Evolutionary conservation across 2,797 vertebrate species (phyloP), one percentile per base, ranked within the genome.

Genomic region (Menidia menidia): DNA sequence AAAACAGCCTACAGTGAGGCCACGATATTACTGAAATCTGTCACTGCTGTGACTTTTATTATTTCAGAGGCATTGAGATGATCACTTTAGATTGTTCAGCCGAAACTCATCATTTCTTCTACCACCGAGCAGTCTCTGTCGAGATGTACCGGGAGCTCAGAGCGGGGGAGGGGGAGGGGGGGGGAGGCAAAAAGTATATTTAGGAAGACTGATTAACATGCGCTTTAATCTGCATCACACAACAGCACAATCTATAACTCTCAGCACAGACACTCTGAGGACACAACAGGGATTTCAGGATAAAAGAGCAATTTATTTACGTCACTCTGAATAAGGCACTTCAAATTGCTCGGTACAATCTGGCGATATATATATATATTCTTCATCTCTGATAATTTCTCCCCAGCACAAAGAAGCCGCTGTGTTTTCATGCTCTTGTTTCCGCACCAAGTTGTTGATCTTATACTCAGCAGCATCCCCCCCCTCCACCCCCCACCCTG

Each of bases 291-390:
- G 53, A 70, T 76, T 66, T 60, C 5, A 60, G 54, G 63, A 68
- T 73, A 85, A 77, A 82, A 80, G 90, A 92, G 90, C 87, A 91
- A 90, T 90, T 88, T 86, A 65, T 78, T 83, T 54, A 69, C 53
- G 76, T 88, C 78, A 78, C 71, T 85, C 81, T 52, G 14, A 32
- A 43, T 88, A 93, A 93, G 92, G 92, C 92, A 92, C 92, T 90
- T 88, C n/a, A 84, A 89, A 90, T 86, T 89, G 87, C 88, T 92
- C 84, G 0, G 81, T 92, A 92, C 91, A 93, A 92, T 92, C 87
- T 42, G 86, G 69, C 88, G 89, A 92, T 92, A 88, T 85, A 25
- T 92, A 88, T 85, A 25, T 25, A 71, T 32, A 59, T 41, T 79
- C 32, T 57, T 10, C 2, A 8, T 68, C 54, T 55, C 13, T 13